Base-by-base conservation (phyloP, 2,888 invertebrate genomes). In the Eilema caniola region DNA sequence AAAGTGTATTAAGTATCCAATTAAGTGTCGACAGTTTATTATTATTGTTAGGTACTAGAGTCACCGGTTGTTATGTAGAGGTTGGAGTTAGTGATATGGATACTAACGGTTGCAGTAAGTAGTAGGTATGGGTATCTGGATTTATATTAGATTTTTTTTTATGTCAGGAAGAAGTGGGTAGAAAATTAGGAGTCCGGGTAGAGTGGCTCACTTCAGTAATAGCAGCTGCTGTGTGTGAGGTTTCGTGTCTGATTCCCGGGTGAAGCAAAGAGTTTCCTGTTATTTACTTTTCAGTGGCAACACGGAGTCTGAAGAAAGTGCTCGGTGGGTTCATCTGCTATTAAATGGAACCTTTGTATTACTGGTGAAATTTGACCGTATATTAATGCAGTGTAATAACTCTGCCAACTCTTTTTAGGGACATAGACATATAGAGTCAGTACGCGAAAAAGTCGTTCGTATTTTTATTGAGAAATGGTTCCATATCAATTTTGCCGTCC, bases 1-100 rank as follows among this genome's bases (percentile, higher is more conserved):
- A 47, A 67, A 70, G 11, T 57, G 67, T 37, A 72, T 72, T 74
- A 63, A 70, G 31, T 33, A 59, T 31, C 31, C 61, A 68, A 71
- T 73, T 70, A 61, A n/a, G 41, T 68, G 23, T 25, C 28, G 53
- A 62, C 25, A 47, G 56, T 57, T 56, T 71, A 59, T 71, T 74
- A 67, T 23, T 66, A 65, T 60, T 64, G 37, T 28, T 60, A 53
- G 10, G 33, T 60, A 41, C n/a, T 65, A 60, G 47, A 41, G 60
- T 24, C 14, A 47, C 28, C 12, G 7, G 47, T 67, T 25, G 16
- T 37, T 37, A 16, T 59, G 25, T 28, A n/a, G 20, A n/a, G 20
- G 41, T 16, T 20, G 41, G 20, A 59, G 5, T 57, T n/a, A 28
- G 11, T 23, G 16, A 47, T n/a, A n/a, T 53, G n/a, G 2, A 53